These are phyloP conservation scores for Avahi laniger DNA, from an alignment of 2,797 vertebrate species.

Conservation along the genomic window DNA sequence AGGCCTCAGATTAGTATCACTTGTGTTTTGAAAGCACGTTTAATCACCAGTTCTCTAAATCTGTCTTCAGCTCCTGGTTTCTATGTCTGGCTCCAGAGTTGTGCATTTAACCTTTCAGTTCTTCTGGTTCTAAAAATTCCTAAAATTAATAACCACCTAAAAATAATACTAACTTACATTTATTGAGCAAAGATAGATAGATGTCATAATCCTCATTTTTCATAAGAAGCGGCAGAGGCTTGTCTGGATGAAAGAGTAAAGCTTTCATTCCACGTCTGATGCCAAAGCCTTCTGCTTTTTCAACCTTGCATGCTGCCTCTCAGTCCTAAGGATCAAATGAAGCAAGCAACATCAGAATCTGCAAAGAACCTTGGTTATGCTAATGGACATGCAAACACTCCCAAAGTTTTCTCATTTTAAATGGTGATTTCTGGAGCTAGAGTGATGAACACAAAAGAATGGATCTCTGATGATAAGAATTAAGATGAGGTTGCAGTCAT, in stretches of 20 bases:
- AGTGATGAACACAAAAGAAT: background rate
- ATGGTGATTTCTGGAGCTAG: background rate
- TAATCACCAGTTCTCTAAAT: background rate
- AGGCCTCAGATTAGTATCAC: background rate
- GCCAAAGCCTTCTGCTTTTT: background rate
- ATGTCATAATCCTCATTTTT: background rate
- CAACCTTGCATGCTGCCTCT: background rate
- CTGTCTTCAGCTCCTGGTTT: background rate
- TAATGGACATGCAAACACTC: background rate
- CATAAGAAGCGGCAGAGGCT: background rate
- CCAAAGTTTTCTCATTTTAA: background rate
- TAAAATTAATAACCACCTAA: background rate
- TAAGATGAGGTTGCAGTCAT: background rate
- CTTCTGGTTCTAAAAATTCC: slow-evolving; percentile 32
- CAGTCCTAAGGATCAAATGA: background rate
- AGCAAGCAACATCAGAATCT: background rate
- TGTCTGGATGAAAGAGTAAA: background rate
- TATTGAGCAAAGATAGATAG: background rate
- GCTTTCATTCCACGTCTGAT: background rate
- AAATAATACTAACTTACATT: background rate
- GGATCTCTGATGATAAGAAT: background rate
- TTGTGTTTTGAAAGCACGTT: background rate
- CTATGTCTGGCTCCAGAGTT: background rate
- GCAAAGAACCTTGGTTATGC: background rate
- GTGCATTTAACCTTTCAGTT: background rate